Percentiles rank a stretch among this genome's conserved stretches.
Evolutionary conservation across 2,113 vertebrate genomes (phyloP).

Genomic region (Octodon degus): DNA sequence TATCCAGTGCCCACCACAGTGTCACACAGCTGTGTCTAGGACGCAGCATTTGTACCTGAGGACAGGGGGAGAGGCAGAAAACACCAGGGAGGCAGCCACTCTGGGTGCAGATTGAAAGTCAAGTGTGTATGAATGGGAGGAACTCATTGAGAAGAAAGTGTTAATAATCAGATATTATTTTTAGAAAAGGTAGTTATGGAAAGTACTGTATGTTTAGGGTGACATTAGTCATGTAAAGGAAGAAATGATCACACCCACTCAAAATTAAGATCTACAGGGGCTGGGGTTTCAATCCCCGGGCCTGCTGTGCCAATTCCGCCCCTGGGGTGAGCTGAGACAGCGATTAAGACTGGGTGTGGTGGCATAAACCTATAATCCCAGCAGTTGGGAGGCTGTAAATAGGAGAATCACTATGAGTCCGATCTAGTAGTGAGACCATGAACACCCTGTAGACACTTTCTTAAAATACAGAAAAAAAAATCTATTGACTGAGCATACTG

Average conservation of each 20-base stretch:
- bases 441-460: too few species aligned
- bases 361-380: too few species aligned
- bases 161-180: neutral
- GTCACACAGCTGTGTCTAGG: neutral
- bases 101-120: accelerated
- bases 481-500: neutral
- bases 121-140: neutral
- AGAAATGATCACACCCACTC: neutral
- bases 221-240: too few species aligned
- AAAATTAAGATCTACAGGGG: too few species aligned
- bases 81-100: accelerated
- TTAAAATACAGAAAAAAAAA: too few species aligned
- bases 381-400: too few species aligned
- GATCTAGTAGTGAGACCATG: too few species aligned
- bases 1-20: accelerated
- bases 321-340: too few species aligned
- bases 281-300: too few species aligned
- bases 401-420: too few species aligned
- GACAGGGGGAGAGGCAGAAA: accelerated
- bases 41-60: accelerated
- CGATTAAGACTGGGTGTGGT: too few species aligned
- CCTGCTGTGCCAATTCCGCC: too few species aligned
- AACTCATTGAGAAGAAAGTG: neutral
- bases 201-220: neutral
- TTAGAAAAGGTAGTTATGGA: neutral